Conservation (phyloP, 2,797 vertebrate species). For the Pipistrellus kuhlii region DNA sequence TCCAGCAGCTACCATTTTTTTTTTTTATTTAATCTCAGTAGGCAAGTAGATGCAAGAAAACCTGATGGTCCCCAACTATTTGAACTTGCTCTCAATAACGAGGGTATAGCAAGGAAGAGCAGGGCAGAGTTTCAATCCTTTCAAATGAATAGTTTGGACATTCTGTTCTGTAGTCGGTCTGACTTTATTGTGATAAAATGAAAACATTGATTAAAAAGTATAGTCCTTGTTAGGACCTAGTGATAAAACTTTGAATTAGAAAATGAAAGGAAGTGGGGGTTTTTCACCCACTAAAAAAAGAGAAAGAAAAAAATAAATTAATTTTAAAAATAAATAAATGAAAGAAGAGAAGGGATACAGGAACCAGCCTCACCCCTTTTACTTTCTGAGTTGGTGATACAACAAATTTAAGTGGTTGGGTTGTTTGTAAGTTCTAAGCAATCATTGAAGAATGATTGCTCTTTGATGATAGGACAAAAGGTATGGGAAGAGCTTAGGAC, state of each 20-base stretch:
- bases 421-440: conserved; percentile 46
- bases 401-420: neutral
- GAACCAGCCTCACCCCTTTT: neutral
- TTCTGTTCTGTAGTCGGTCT: neutral
- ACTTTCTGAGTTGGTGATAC: neutral
- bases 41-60: neutral
- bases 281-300: neutral
- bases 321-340: no score
- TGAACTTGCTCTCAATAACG: neutral
- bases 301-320: neutral
- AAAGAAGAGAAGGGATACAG: neutral
- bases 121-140: neutral
- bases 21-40: neutral
- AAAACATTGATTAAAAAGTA: neutral
- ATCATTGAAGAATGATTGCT: neutral
- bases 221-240: neutral
- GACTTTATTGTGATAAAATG: conserved; percentile 50
- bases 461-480: neutral
- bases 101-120: neutral
- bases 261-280: neutral
- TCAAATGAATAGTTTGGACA: neutral
- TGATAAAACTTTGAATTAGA: neutral
- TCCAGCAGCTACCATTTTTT: neutral
- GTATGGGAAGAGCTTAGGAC: neutral
- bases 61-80: neutral